Evolutionary conservation across 2,113 vertebrate genomes (phyloP).

Genomic region (Pithys albifrons): DNA sequence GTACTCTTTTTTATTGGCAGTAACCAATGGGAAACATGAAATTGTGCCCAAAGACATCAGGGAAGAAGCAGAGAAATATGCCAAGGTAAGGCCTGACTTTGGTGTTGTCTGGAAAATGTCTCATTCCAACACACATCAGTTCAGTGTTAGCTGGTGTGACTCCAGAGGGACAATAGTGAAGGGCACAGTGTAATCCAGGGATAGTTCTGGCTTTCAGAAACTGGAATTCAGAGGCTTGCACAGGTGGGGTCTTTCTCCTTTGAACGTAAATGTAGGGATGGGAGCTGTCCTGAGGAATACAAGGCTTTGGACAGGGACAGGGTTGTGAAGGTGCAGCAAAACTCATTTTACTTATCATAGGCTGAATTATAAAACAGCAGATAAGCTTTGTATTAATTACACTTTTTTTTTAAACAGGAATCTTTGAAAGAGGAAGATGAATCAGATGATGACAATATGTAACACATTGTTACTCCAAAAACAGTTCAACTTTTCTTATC

Average conservation of each 20-base stretch:
- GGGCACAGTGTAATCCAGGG: not conserved
- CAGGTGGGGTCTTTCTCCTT: not conserved
- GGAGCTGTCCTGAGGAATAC: not conserved
- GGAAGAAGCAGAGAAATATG: conserved; percentile 98
- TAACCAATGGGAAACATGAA: conserved; percentile 94
- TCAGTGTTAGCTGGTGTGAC: accelerated
- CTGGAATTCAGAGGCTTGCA: not conserved
- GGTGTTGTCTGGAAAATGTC: not conserved
- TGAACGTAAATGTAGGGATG: not conserved
- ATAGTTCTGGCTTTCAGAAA: not conserved
- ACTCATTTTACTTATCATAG: not conserved
- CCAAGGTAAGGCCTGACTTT: conserved; percentile 82
- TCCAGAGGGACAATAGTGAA: not conserved
- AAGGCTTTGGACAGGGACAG: not conserved
- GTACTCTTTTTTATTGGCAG: conserved; percentile 69
- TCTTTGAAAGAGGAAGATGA: conserved; percentile 98
- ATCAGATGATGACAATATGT: conserved; percentile 99
- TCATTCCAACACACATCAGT: not conserved
- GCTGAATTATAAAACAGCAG: not conserved
- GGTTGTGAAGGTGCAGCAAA: not conserved
- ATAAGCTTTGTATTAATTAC: not conserved
- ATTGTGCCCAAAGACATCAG: conserved; percentile 93
- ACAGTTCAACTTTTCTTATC: conserved; percentile 47
- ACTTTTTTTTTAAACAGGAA: conserved; percentile 79
- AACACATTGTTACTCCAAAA: conserved; percentile 68